Conservation (phyloP, 92 coral and sea anemone genomes). For the Heteractis magnifica region DNA sequence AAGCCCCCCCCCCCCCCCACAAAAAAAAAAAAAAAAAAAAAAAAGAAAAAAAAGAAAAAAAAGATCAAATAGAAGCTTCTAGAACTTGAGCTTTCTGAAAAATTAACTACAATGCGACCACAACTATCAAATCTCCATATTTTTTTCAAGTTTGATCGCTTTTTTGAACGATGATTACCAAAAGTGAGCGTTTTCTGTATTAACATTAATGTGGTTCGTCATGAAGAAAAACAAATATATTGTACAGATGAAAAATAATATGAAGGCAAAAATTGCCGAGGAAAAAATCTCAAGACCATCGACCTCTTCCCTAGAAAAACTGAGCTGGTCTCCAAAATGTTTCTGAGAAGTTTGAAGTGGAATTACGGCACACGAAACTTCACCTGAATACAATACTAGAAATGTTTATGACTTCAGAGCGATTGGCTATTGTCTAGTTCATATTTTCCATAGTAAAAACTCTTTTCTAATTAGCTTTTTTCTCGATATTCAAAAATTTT, state of each 20-base stretch:
- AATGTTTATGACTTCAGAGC: neutral
- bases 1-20: too few species aligned
- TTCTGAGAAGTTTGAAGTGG: neutral
- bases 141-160: neutral
- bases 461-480: neutral
- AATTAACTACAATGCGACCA: neutral
- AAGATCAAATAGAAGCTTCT: neutral
- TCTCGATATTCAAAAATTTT: neutral
- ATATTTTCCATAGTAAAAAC: neutral
- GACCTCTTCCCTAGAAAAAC: neutral
- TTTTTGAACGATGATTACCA: neutral
- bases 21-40: too few species aligned
- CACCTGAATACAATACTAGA: neutral
- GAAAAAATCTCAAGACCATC: too few species aligned
- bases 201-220: neutral
- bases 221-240: neutral
- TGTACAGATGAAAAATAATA: neutral
- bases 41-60: neutral
- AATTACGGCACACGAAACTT: too few species aligned
- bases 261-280: neutral
- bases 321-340: neutral
- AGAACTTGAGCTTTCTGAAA: neutral
- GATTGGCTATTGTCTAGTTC: conserved; percentile 5
- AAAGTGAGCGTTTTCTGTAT: neutral
- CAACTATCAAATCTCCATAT: neutral